Evolutionary conservation across 2,113 vertebrate genomes (phyloP), one percentile per base, ranked within the genome.

Genomic region (Ardeotis arabs): DNA sequence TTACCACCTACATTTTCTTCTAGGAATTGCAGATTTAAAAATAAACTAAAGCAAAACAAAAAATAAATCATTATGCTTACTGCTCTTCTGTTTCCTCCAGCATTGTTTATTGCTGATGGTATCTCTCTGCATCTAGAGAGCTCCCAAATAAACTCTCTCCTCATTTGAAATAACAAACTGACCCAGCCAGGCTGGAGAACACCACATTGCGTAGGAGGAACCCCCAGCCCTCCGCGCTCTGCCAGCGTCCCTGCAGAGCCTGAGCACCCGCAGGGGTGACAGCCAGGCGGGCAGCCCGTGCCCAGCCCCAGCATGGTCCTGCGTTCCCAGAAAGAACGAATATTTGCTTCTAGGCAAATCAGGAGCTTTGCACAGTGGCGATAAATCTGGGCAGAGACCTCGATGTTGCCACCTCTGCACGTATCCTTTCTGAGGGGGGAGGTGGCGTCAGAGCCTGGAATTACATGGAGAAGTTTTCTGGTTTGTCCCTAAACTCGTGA

Each of bases 81-180:
- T 28, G 35, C 63, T 86, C 90, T 77, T 67, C 63, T 52, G 9
- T 45, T 94, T 96, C 85, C 85, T 83, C 20, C 11, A 16, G 76
- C 49, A 4, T 15, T 86, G 92, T 93, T 95, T 90, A 90, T 41
- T 62, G 77, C 59, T 55, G 76, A 49, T 45, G 47, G 31, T 73
- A 87, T 76, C 93, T 63, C 63, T 62, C 29, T 45, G 44, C 83
- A 83, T 74, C 85, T 12, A 91, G 37, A 77, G 83, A 83, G 55
- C 82, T 33, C 67, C 39, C 83, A 85, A 93, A 91, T 50, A 93
- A 96, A 93, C 90, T 29, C 23, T 17, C 74, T 64, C 21, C 9
- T 68, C 18, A 37, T 52, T 69, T 87, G 59, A 8, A 55, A n/a
- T 74, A 79, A 87, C 77, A 92, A 95, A 84, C 44, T 7, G 23